Base-by-base conservation (phyloP, 2,797 vertebrate genomes). In the Distichodus sexfasciatus region DNA sequence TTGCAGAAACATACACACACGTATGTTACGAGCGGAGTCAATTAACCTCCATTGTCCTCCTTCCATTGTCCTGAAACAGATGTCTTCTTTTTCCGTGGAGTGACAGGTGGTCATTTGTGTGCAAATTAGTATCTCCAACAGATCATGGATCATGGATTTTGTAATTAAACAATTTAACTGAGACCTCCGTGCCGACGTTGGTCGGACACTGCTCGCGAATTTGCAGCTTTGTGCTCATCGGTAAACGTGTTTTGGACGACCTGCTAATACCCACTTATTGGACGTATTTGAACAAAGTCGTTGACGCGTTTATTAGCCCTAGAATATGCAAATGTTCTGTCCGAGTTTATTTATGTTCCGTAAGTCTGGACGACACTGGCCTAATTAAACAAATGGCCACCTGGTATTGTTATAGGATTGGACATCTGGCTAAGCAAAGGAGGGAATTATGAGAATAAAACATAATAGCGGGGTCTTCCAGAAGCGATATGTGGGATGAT, bases 401-500 rank as follows among this genome's bases (percentile, higher is more conserved):
- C 89, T 90, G 89, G 86, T 87, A 84, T 74, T 82, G 74, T 79
- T 79, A 69, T 63, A 69, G 78, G 82, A 80, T 60, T 79, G 81
- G 90, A 85, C 90, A 90, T 91, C 89, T 92, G 91, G 85, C 82
- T 65, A 81, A 87, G 91, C 87, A 90, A 90, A 90, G 82, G 87
- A 86, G 85, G 83, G 82, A 85, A 89, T 88, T 85, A 86, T 82
- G 63, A 74, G 77, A 82, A 82, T 79, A 75, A 80, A 84, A 86
- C 77, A 84, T n/a, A n/a, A n/a, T n/a, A 82, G 62, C 78, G 50
- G 47, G 29, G 76, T 75, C 69, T 36, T 66, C n/a, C 48, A 78
- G 59, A 66, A 78, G 80, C 79, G 79, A 79, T 77, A 62, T 74
- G 71, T 71, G 66, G 61, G 53, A 78, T 76, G 59, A 68, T 48